Conservation (phyloP, 2,888 invertebrate species). For the Meandrusa payeni region DNA sequence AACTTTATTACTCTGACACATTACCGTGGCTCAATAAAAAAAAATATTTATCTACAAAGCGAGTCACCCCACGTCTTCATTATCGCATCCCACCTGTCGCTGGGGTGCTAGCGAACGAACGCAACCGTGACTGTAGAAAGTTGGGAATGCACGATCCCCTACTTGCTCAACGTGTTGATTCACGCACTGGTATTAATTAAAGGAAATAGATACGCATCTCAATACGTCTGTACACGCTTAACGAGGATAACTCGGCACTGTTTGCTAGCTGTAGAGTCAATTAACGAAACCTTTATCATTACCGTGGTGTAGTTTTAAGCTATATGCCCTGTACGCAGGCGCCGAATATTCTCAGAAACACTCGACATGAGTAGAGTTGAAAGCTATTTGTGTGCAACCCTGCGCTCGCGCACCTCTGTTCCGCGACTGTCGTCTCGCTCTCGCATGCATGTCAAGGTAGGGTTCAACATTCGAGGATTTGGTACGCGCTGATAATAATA, state of each 20-base stretch:
- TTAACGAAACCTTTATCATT: constrained; percentile 40
- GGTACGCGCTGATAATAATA: constrained; percentile 59
- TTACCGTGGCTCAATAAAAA: no score
- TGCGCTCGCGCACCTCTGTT: constrained; percentile 63
- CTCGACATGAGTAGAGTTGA: constrained; percentile 57
- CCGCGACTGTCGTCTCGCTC: constrained; percentile 64
- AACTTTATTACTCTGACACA: constrained; percentile 7
- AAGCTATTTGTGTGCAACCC: constrained; percentile 76
- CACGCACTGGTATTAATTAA: constrained; percentile 51
- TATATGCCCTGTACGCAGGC: constrained; percentile 31
- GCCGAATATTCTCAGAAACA: constrained; percentile 62
- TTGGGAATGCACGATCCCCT: constrained; percentile 43
- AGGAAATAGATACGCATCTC: constrained; percentile 44
- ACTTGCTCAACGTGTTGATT: constrained; percentile 46
- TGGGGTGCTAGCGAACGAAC: constrained; percentile 37
- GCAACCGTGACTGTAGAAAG: constrained; percentile 56
- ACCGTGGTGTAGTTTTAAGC: constrained; percentile 25
- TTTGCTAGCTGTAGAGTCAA: constrained; percentile 33
- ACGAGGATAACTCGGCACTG: constrained; percentile 35
- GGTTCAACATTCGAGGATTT: constrained; percentile 78
- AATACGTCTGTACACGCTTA: constrained; percentile 36
- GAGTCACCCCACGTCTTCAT: constrained; percentile 20
- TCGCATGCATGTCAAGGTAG: constrained; percentile 79
- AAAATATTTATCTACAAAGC: not conserved
- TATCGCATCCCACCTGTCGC: constrained; percentile 41